Evolutionary conservation across 1,140 invertebrate species (phyloP).

Genomic region (Drosophila sturtevanti): DNA sequence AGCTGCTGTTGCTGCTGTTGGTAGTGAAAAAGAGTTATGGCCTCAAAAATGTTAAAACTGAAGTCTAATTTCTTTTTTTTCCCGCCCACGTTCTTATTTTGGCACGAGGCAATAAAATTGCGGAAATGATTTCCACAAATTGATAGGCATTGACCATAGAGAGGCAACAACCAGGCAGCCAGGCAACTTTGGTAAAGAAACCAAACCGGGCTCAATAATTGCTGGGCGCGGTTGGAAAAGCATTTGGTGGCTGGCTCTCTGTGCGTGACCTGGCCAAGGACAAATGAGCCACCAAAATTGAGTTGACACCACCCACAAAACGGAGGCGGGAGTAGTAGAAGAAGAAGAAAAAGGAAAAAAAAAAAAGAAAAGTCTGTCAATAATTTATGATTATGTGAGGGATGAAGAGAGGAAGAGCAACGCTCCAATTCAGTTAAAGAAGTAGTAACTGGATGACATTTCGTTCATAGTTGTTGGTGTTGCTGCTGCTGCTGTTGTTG

Average conservation of each 20-base stretch:
- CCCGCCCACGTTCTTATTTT: constrained; percentile 29
- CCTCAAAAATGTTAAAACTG: constrained; percentile 33
- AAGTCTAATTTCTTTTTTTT: constrained; percentile 44
- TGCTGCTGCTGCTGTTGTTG: neutral
- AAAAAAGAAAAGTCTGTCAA: constrained; percentile 20
- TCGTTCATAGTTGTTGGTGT: constrained; percentile 7
- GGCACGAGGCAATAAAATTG: constrained; percentile 79
- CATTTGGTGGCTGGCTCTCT: neutral
- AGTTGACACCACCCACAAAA: constrained; percentile 32
- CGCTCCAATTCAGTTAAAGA: neutral
- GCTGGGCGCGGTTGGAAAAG: constrained; percentile 10
- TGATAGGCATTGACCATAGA: constrained; percentile 59
- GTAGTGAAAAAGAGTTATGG: constrained; percentile 61
- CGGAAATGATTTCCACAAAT: constrained; percentile 79
- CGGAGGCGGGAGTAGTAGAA: neutral
- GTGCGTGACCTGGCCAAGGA: constrained; percentile 47
- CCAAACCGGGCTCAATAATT: constrained; percentile 3
- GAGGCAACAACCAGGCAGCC: constrained; percentile 7
- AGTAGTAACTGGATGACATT: constrained; percentile 29
- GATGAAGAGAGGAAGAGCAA: neutral
- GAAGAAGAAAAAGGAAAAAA: neutral
- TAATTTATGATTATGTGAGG: constrained; percentile 47
- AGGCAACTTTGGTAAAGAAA: neutral
- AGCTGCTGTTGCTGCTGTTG: constrained; percentile 25
- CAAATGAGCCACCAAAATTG: constrained; percentile 38